phyloP scores from a whole-genome alignment of 2,888 invertebrate species.

The Ellobium chinense region DNA sequence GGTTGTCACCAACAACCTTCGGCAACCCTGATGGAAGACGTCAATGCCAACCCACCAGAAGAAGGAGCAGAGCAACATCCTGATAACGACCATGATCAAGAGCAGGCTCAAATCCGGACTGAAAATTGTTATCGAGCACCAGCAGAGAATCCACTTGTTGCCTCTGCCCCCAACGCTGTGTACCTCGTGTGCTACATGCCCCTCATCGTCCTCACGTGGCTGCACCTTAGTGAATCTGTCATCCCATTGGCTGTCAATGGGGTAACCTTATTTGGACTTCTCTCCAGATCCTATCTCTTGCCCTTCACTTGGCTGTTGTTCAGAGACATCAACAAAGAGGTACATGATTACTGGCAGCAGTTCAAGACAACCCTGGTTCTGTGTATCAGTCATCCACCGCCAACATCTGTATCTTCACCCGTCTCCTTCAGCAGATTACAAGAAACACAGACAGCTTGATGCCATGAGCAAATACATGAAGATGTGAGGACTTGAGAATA shows the following conservation, averaged over 20 bases:
- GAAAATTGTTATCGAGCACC: too few relatives aligned
- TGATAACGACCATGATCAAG: too few relatives aligned
- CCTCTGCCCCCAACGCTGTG: neutral
- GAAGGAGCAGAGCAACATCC: neutral
- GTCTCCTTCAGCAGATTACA: slow-evolving; percentile 32
- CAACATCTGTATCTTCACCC: slow-evolving; percentile 10
- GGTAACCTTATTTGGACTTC: slow-evolving; percentile 6
- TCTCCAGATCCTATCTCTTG: slow-evolving; percentile 20
- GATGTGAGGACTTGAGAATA: neutral
- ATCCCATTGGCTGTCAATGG: neutral
- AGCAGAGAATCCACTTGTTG: slow-evolving; percentile 2
- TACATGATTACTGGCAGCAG: neutral
- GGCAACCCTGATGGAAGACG: neutral
- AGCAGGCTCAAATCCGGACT: neutral
- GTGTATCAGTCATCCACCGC: neutral
- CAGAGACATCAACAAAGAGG: neutral
- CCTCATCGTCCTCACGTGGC: slow-evolving; percentile 20
- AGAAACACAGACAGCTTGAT: slow-evolving; percentile 16
- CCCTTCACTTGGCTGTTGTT: slow-evolving; percentile 27
- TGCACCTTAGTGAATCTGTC: slow-evolving; percentile 1
- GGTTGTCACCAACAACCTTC: slow-evolving; percentile 1
- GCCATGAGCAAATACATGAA: neutral
- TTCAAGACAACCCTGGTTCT: neutral
- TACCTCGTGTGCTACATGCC: slow-evolving; percentile 34
- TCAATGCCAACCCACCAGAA: neutral